Percentiles rank a stretch among this genome's conserved stretches.
Evolutionary conservation across 2,113 vertebrate species (phyloP).

Genomic region (Lepisosteus oculatus): DNA sequence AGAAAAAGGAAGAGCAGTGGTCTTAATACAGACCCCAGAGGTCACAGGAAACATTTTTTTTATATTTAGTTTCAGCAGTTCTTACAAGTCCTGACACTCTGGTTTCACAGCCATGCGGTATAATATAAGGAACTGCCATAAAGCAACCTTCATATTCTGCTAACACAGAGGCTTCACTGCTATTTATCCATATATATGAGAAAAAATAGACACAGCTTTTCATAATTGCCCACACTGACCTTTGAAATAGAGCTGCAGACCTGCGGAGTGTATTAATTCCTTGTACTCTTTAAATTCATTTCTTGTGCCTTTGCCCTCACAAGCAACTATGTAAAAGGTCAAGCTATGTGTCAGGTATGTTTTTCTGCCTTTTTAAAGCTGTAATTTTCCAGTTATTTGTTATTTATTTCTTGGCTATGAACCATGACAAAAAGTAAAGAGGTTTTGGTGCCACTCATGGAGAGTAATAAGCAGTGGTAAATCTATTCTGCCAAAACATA

Average conservation of each 20-base stretch:
- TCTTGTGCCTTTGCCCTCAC: neutral
- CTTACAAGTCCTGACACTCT: too few species aligned
- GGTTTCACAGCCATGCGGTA: too few species aligned
- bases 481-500: neutral
- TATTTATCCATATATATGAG: too few species aligned
- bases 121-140: too few species aligned
- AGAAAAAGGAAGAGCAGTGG: too few species aligned
- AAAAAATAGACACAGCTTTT: neutral
- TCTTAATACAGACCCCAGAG: too few species aligned
- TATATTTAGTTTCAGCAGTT: too few species aligned
- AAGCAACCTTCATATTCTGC: too few species aligned
- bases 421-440: neutral
- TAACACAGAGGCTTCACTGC: too few species aligned
- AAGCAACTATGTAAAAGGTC: neutral
- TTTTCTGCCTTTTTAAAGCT: conserved; percentile 1
- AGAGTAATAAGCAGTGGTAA: neutral
- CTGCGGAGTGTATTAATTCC: neutral
- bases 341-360: neutral
- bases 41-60: too few species aligned
- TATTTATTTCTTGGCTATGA: neutral
- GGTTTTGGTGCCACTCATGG: too few species aligned
- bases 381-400: neutral
- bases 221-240: neutral
- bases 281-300: neutral
- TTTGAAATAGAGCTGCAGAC: neutral